Conservation (phyloP, 2,113 vertebrate species). For the Delphinus delphis region DNA sequence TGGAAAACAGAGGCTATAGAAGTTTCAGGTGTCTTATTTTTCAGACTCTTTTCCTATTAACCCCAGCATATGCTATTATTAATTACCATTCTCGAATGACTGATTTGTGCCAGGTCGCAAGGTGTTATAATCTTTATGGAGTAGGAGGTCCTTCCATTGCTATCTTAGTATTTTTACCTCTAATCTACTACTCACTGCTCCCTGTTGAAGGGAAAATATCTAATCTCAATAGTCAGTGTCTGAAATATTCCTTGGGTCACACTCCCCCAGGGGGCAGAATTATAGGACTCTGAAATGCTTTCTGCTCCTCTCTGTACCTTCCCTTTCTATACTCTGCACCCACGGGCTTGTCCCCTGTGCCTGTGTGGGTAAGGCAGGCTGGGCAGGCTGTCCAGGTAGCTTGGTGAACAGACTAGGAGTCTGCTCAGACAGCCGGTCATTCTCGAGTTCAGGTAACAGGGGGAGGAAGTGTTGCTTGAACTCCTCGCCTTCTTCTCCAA, state of each 20-base stretch:
- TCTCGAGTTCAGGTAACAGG: not conserved
- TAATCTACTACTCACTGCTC: not conserved
- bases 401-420: not conserved
- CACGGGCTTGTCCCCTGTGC: not conserved
- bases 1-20: not conserved
- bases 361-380: not conserved
- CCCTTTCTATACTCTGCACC: not conserved
- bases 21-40: not conserved
- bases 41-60: not conserved
- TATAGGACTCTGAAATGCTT: constrained; percentile 1
- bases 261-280: not conserved
- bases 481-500: not conserved
- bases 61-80: not conserved
- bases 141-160: not conserved
- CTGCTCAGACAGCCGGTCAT: not conserved
- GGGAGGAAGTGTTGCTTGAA: not conserved
- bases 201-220: not conserved
- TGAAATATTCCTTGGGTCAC: not conserved
- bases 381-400: not conserved
- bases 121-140: not conserved
- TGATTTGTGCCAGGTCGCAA: not conserved
- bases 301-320: not conserved
- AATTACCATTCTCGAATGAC: not conserved
- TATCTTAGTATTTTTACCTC: not conserved
- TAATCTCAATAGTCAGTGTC: not conserved